These are phyloP conservation scores for Macrosteles quadrilineatus DNA, from an alignment of 1,140 invertebrate genomes.

Conservation along the genomic window DNA sequence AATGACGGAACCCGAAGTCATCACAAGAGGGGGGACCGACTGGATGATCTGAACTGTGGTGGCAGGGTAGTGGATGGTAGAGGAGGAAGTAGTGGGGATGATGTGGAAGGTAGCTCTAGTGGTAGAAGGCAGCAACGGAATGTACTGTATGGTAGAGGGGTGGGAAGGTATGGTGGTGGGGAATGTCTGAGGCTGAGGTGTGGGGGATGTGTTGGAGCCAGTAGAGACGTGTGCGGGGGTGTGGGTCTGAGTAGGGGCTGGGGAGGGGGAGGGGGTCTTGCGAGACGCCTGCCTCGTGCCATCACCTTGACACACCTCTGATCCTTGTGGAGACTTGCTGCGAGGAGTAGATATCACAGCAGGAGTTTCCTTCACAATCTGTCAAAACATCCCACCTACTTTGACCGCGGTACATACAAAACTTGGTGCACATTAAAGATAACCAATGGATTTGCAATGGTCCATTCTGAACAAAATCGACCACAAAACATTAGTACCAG, in stretches of 20 bases:
- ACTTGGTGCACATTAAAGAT: too few species aligned
- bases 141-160: constrained; percentile 45
- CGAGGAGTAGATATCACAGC: background rate
- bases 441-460: too few species aligned
- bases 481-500: too few species aligned
- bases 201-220: constrained; percentile 39
- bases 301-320: constrained; percentile 4
- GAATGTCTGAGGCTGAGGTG: constrained; percentile 39
- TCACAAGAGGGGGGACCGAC: constrained; percentile 41
- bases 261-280: constrained; percentile 41
- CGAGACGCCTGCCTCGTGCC: background rate
- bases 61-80: constrained; percentile 45
- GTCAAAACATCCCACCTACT: background rate
- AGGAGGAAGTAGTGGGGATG: constrained; percentile 33
- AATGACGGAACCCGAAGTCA: constrained; percentile 40
- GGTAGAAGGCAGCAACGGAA: constrained; percentile 33
- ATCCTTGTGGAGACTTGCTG: constrained; percentile 12
- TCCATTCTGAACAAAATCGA: too few species aligned
- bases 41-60: constrained; percentile 42
- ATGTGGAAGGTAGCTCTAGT: constrained; percentile 39
- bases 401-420: too few species aligned
- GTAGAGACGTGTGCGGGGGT: constrained; percentile 42
- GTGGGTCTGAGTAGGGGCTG: constrained; percentile 42
- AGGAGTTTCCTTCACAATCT: constrained; percentile 20
- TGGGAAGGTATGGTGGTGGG: constrained; percentile 44